Evolutionary conservation across 2,888 invertebrate species (phyloP), one percentile per base, ranked within the genome.

Genomic region (Aleiodes testaceus): DNA sequence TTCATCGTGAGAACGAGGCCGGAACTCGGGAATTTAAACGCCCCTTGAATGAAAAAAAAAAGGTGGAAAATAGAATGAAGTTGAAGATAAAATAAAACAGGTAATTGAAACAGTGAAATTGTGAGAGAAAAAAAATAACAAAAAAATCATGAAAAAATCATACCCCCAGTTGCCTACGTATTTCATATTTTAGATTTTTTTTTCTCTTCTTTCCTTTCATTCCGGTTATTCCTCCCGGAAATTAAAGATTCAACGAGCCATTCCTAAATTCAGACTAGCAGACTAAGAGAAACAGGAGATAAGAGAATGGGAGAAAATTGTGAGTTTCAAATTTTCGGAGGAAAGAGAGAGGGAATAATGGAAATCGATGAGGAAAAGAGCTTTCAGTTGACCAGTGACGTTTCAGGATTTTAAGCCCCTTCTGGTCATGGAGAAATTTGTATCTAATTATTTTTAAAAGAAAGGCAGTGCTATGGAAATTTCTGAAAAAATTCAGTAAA

Each of bases 241-340:
- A 84, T 84, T 84, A 83, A 84, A 84, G 84, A 84, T 83, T 84
- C 83, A 83, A 84, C 83, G 83, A 82, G 82, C 78, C 78, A 81
- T 74, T 75, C 79, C 78, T 82, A 82, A 36, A 83, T 83, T 83
- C 63, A 81, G 77, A 78, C 76, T 76, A 78, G 77, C 79, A 76
- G 75, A 76, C 72, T 77, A 73, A 63, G 78, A 65, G 77, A 79
- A 79, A 79, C 77, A 81, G 76, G 73, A 74, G 70, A 73, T 69
- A 70, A 61, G 69, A 71, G 65, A 69, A 73, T 65, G 42, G 52
- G 52, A 12, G 42, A 12, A 18, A 5, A 59, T 59, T 64, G 63
- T 47, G 67, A 22, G 16, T 53, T n/a, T 7, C 5, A 30, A 30
- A n/a, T 18, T n/a, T 18, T 30, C 22, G 26, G 50, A 11, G n/a